A percentile compares a stretch with the other conserved stretches of the same genome.
Conservation (phyloP, 2,888 invertebrate species). For the Neoascia interrupta region DNA sequence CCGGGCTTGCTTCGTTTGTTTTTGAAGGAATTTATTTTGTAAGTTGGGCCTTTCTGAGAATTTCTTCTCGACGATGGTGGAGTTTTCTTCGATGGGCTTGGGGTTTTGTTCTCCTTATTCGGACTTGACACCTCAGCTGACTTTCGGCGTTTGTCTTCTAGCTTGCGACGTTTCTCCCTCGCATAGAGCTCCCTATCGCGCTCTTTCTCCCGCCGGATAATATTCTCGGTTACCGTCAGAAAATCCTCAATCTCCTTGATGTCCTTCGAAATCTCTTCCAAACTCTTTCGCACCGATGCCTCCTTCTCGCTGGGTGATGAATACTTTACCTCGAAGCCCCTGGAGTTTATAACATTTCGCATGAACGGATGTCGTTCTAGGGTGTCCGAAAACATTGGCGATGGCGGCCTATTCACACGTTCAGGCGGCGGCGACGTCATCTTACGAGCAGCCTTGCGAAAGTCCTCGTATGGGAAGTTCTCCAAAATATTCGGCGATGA, state of each 20-base stretch:
- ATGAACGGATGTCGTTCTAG: slow-evolving; percentile 78
- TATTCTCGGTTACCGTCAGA: slow-evolving; percentile 77
- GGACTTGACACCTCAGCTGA: slow-evolving; percentile 64
- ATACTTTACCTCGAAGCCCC: slow-evolving; percentile 72
- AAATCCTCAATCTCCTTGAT: slow-evolving; percentile 79
- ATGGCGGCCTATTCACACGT: slow-evolving; percentile 62
- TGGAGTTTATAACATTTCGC: slow-evolving; percentile 76
- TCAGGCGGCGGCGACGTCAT: slow-evolving; percentile 58
- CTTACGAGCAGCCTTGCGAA: slow-evolving; percentile 64
- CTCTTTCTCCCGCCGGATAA: slow-evolving; percentile 76
- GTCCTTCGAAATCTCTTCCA: slow-evolving; percentile 79
- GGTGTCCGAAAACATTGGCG: slow-evolving; percentile 77
- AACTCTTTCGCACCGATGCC: slow-evolving; percentile 76
- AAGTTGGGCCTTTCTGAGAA: slow-evolving; percentile 73
- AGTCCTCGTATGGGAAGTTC: slow-evolving; percentile 78
- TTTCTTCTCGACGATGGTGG: slow-evolving; percentile 66
- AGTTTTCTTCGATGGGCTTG: slow-evolving; percentile 72
- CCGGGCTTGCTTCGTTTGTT: slow-evolving; percentile 71
- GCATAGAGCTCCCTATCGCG: slow-evolving; percentile 73
- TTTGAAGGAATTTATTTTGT: slow-evolving; percentile 78
- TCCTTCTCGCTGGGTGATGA: slow-evolving; percentile 77
- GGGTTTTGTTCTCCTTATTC: slow-evolving; percentile 78
- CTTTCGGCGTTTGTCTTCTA: slow-evolving; percentile 55
- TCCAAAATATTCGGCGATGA: slow-evolving; percentile 79
- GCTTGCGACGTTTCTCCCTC: slow-evolving; percentile 69